Evolutionary conservation across 2,888 invertebrate genomes (phyloP), one percentile per base, ranked within the genome.

Genomic region (Congeria kusceri): DNA sequence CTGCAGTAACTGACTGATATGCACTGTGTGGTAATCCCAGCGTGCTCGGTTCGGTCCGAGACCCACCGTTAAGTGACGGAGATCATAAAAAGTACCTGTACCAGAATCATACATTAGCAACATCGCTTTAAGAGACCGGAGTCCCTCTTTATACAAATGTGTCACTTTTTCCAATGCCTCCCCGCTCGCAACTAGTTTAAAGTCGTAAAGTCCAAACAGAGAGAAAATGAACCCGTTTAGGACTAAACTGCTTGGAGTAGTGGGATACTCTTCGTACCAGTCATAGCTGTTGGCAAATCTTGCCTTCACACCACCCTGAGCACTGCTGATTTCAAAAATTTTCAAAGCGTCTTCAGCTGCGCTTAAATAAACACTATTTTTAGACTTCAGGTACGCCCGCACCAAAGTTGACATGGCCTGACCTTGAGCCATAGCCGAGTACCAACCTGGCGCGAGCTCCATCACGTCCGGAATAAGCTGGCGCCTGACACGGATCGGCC

Each of bases 241-340:
- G 15, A 99, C 99, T 94, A 98, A 99, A 72, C 90, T 91, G 4
- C 98, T 95, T 0, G 99, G 99, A 69, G 96, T 96, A 0, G 99
- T 99, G 0, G 99, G 99, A 94, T 99, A 99, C 93, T 99, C 99
- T 93, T 99, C 99, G 93, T 98, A 99, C 99, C 99, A 99, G 69
- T 96, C 89, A 91, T 96, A 96, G 92, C 96, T 96, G 87, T 96
- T 96, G 94, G 98, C 95, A 94, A 98, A 98, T 86, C 85, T 84
- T 9, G 92, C 89, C 62, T 87, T 79, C 0, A 93, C 91, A 1
- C 87, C 87, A 18, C 91, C 91, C 53, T 92, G 86, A 27, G 80
- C 84, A 75, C 92, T 92, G 67, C 86, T 86, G 32, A 92, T 88
- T 77, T 92, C 89, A 92, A 97, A 98, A 44, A 97, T 96, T 88